Evolutionary conservation across 1,140 invertebrate species (phyloP).

Genomic region (Anagrus nilaparvatae): DNA sequence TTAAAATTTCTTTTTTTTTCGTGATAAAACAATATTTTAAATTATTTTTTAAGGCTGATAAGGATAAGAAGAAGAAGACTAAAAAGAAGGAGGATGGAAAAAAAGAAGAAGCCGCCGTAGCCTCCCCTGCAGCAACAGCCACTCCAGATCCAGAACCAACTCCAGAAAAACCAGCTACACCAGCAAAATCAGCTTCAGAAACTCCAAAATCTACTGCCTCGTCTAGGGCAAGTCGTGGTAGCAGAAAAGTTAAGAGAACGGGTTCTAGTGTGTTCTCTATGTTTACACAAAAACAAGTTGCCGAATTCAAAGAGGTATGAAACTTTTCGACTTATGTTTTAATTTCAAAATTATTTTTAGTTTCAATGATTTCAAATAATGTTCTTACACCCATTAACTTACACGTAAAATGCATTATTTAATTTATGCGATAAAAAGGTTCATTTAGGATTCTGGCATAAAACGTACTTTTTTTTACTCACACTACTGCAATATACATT

Average conservation of each 20-base stretch:
- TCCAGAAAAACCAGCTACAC: constrained; percentile 38
- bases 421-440: not conserved
- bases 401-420: too few species aligned
- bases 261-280: constrained; percentile 92
- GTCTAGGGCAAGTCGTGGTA: constrained; percentile 70
- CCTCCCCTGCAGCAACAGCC: constrained; percentile 34
- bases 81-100: constrained; percentile 49
- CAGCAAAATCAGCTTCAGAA: constrained; percentile 21
- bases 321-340: not conserved
- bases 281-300: constrained; percentile 90
- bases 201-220: constrained; percentile 48
- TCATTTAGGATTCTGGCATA: too few species aligned
- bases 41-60: constrained; percentile 44
- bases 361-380: too few species aligned
- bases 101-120: constrained; percentile 39
- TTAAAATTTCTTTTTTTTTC: not conserved
- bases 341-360: too few species aligned
- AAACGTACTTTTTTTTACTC: too few species aligned
- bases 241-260: constrained; percentile 64
- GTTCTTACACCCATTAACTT: not conserved
- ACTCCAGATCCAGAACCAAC: constrained; percentile 39
- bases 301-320: constrained; percentile 88
- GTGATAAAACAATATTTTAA: too few species aligned
- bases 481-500: too few species aligned
- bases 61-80: constrained; percentile 51